Conservation (phyloP, 2,113 vertebrate genomes). For the Corythoichthys intestinalis region DNA sequence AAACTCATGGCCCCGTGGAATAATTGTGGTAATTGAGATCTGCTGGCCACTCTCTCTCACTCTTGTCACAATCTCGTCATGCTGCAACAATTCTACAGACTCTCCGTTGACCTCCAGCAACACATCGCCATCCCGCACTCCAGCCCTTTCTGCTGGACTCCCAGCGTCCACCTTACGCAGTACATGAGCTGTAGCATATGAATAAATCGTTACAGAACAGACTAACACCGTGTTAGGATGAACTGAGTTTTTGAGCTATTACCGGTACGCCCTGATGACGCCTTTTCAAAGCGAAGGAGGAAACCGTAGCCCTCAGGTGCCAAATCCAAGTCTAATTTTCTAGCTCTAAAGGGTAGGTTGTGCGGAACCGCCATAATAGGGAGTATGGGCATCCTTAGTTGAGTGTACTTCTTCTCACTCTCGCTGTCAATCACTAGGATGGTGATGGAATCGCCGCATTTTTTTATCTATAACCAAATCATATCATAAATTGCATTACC, state of each 20-base stretch:
- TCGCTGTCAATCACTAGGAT: constrained; percentile 79
- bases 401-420: constrained; percentile 77
- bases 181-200: constrained; percentile 74
- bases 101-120: constrained; percentile 88
- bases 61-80: constrained; percentile 78
- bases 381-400: constrained; percentile 64
- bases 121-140: constrained; percentile 84
- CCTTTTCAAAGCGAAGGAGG: constrained; percentile 78
- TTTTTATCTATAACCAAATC: constrained; percentile 72
- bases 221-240: background rate
- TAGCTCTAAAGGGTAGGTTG: constrained; percentile 73
- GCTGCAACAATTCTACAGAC: constrained; percentile 75
- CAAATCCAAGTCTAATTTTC: constrained; percentile 69
- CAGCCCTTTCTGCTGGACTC: constrained; percentile 80
- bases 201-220: background rate
- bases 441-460: constrained; percentile 74
- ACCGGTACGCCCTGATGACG: constrained; percentile 66
- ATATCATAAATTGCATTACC: background rate
- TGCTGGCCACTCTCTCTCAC: constrained; percentile 72
- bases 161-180: constrained; percentile 77
- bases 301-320: constrained; percentile 78
- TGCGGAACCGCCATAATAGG: constrained; percentile 76
- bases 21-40: constrained; percentile 78
- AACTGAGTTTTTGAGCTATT: constrained; percentile 6
- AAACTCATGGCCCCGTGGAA: constrained; percentile 74